Evolutionary conservation across 2,888 invertebrate species (phyloP).

Genomic region (Leucania comma): DNA sequence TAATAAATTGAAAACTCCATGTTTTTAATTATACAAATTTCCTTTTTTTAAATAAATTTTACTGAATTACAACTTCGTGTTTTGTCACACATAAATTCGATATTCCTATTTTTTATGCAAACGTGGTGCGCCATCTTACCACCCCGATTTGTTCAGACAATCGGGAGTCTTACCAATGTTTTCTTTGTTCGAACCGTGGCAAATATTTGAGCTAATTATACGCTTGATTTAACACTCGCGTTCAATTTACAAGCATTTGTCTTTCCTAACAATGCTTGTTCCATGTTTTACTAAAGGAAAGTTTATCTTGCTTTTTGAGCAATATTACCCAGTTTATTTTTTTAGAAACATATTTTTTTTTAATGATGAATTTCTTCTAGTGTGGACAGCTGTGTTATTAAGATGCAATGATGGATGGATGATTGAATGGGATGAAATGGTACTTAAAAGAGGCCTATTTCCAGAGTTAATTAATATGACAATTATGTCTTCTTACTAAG

Average conservation of each 20-base stretch:
- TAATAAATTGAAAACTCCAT: too few relatives aligned
- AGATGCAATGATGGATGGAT: too few relatives aligned
- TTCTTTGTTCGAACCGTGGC: slow-evolving; percentile 69
- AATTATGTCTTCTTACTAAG: neutral
- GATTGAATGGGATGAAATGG: neutral
- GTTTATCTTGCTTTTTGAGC: slow-evolving; percentile 23
- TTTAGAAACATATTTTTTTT: neutral
- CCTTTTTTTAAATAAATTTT: too few relatives aligned
- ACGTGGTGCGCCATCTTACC: slow-evolving; percentile 70
- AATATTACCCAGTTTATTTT: neutral
- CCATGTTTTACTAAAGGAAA: slow-evolving; percentile 49
- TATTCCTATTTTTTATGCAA: neutral
- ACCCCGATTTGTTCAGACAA: slow-evolving; percentile 70
- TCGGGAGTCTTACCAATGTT: slow-evolving; percentile 69
- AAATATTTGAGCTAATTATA: slow-evolving; percentile 80
- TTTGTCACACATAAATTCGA: too few relatives aligned
- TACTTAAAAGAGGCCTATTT: neutral
- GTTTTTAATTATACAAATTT: too few relatives aligned
- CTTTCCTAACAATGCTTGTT: slow-evolving; percentile 74
- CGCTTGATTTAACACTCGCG: slow-evolving; percentile 81
- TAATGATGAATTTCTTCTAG: too few relatives aligned
- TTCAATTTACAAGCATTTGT: slow-evolving; percentile 75
- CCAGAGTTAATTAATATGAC: neutral
- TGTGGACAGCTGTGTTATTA: neutral
- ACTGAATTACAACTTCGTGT: too few relatives aligned